Evolutionary conservation across 2,797 vertebrate genomes (phyloP).

Genomic region (Pogonophryne albipinna): DNA sequence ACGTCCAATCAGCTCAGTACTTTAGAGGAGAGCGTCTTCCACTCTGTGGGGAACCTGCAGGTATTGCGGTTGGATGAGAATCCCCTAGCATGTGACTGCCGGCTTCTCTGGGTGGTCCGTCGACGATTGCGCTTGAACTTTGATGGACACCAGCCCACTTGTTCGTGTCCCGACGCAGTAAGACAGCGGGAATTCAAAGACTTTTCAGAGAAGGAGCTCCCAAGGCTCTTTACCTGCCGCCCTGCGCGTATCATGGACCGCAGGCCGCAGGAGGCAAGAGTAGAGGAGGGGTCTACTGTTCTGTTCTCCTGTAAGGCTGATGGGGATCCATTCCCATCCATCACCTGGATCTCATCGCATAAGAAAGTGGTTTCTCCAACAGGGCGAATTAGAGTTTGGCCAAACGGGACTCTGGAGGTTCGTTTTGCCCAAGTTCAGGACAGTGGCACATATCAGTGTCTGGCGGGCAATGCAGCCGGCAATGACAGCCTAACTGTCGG

Average conservation of each 20-base stretch:
- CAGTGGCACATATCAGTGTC: constrained; percentile 87
- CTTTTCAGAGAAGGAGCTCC: constrained; percentile 88
- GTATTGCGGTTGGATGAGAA: constrained; percentile 90
- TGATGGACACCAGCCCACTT: constrained; percentile 87
- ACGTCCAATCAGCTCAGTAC: constrained; percentile 90
- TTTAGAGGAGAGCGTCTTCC: constrained; percentile 89
- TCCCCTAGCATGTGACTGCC: constrained; percentile 92
- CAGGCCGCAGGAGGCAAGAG: constrained; percentile 81
- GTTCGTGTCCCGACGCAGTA: constrained; percentile 78
- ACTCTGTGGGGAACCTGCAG: constrained; percentile 89
- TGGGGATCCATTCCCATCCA: constrained; percentile 87
- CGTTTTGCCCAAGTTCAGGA: constrained; percentile 88
- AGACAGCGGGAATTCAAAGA: constrained; percentile 85
- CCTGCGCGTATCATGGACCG: constrained; percentile 84
- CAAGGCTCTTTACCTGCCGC: constrained; percentile 87
- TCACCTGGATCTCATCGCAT: constrained; percentile 88
- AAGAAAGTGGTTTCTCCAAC: constrained; percentile 75
- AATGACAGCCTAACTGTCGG: constrained; percentile 88
- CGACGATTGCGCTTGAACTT: constrained; percentile 86
- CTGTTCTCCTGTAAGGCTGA: constrained; percentile 88
- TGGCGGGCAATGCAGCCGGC: constrained; percentile 89
- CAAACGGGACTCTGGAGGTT: constrained; percentile 90
- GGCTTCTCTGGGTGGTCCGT: constrained; percentile 91
- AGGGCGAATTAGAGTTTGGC: constrained; percentile 86
- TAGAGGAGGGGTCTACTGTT: constrained; percentile 87